phyloP scores from a whole-genome alignment of 2,113 vertebrate genomes.

The Bostrychus sinensis region DNA sequence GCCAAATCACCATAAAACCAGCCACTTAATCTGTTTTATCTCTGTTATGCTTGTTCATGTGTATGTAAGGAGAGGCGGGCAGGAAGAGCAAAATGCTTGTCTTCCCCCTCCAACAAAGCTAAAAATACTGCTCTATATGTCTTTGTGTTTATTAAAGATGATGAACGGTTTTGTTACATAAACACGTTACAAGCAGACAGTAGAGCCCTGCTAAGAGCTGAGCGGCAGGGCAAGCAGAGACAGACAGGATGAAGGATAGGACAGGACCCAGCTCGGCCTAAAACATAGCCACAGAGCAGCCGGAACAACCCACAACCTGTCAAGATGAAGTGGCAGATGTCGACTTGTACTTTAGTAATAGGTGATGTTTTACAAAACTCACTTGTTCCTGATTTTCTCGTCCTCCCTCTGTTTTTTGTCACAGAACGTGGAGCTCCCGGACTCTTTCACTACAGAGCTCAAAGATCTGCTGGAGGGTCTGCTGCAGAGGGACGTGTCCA shows the following conservation, averaged over 20 bases:
- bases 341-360: not conserved
- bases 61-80: constrained; percentile 9
- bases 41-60: constrained; percentile 46
- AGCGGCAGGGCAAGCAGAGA: constrained; percentile 34
- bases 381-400: not conserved
- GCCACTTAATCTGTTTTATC: constrained; percentile 63
- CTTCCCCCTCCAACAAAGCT: not conserved
- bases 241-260: constrained; percentile 1
- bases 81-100: not conserved
- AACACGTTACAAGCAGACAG: constrained; percentile 36
- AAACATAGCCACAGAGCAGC: constrained; percentile 11
- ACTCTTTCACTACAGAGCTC: constrained; percentile 90
- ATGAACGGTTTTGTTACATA: constrained; percentile 55
- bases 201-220: constrained; percentile 1
- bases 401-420: not conserved
- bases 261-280: not conserved
- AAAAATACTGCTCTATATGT: constrained; percentile 53
- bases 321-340: not conserved
- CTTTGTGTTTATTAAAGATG: constrained; percentile 61
- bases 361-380: not conserved
- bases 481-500: constrained; percentile 90
- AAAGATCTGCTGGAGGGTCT: constrained; percentile 92
- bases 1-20: constrained; percentile 60
- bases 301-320: not conserved
- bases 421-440: constrained; percentile 94